phyloP scores from a whole-genome alignment of 2,888 invertebrate species.

The Metellina segmentata region DNA sequence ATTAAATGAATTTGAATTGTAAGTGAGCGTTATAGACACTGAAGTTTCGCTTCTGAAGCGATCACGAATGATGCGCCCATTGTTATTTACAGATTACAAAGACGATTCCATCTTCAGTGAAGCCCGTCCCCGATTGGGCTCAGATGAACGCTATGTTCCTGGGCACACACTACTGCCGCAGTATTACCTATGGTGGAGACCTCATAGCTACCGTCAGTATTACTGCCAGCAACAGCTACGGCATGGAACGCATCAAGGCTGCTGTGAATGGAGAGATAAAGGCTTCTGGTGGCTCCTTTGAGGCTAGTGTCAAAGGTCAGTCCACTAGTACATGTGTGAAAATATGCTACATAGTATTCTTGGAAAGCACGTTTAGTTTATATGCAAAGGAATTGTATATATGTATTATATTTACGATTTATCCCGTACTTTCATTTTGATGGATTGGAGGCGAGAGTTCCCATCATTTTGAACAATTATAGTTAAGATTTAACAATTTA shows the following conservation, averaged over 20 bases:
- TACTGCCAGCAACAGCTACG: not conserved
- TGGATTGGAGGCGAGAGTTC: too few species aligned
- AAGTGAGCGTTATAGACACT: too few species aligned
- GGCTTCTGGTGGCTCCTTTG: constrained; percentile 26
- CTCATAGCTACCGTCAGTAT: constrained; percentile 16
- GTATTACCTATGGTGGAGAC: constrained; percentile 41
- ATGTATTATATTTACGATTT: too few species aligned
- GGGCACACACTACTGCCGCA: constrained; percentile 39
- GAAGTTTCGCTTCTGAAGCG: too few species aligned
- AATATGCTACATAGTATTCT: too few species aligned
- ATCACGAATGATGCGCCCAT: not conserved
- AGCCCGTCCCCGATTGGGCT: constrained; percentile 11
- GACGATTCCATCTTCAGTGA: constrained; percentile 28
- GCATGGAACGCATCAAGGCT: constrained; percentile 46
- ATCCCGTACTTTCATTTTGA: too few species aligned
- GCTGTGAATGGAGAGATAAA: not conserved
- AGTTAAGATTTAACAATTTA: too few species aligned
- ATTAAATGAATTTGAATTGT: too few species aligned
- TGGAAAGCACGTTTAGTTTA: too few species aligned
- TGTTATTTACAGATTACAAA: constrained; percentile 17
- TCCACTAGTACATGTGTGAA: too few species aligned
- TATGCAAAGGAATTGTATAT: too few species aligned
- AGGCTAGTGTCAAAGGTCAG: constrained; percentile 21
- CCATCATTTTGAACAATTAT: too few species aligned
- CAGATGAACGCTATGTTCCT: not conserved